Conservation (phyloP, 2,797 vertebrate species). For the Bradypodion pumilum region DNA sequence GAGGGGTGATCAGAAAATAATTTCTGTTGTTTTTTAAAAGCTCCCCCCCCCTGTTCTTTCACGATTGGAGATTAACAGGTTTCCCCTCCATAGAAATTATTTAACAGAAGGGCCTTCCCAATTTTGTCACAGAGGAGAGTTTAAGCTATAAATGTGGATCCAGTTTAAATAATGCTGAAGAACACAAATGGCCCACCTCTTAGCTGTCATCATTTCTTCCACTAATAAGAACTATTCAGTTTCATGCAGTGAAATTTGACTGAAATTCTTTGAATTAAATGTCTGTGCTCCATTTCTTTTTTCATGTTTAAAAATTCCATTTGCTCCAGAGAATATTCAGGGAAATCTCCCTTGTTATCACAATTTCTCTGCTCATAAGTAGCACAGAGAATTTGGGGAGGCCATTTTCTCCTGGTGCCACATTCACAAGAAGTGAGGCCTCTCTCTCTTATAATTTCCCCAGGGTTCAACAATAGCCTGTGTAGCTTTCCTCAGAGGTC, state of each 20-base stretch:
- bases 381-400: background rate
- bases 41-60: background rate
- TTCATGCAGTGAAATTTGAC: background rate
- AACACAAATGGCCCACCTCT: background rate
- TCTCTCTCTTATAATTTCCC: background rate
- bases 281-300: background rate
- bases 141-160: background rate
- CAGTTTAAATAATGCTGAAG: background rate
- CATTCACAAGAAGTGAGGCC: background rate
- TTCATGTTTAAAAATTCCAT: background rate
- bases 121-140: background rate
- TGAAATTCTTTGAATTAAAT: background rate
- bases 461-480: background rate
- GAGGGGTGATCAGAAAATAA: no score
- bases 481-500: background rate
- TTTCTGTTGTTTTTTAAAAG: background rate
- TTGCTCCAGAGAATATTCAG: background rate
- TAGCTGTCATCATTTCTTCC: background rate
- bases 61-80: background rate
- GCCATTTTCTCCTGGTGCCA: background rate
- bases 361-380: background rate
- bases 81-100: background rate
- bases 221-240: background rate
- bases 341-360: background rate
- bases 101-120: background rate